Evolutionary conservation across 2,113 vertebrate genomes (phyloP).

Genomic region (Sebastes schlegelii): DNA sequence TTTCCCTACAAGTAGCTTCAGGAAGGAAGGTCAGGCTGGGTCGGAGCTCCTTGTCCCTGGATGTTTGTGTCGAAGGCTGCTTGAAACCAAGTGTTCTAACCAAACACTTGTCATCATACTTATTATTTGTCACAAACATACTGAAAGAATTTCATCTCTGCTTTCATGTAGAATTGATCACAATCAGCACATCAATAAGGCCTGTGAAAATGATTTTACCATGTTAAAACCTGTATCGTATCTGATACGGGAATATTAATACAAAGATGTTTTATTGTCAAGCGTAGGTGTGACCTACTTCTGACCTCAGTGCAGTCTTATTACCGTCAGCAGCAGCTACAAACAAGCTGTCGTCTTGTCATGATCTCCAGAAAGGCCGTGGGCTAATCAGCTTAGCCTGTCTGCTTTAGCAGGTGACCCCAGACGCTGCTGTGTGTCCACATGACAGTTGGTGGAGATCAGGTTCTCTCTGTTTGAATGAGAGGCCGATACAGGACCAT

Average conservation of each 20-base stretch:
- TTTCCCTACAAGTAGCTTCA: neutral
- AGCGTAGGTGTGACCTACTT: conserved; percentile 25
- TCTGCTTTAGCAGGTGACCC: conserved; percentile 70
- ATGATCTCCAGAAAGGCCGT: conserved; percentile 67
- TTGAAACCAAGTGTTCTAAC: neutral
- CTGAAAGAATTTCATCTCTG: neutral
- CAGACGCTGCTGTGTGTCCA: conserved; percentile 37
- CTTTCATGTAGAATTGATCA: neutral
- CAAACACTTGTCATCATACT: neutral
- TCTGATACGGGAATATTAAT: neutral
- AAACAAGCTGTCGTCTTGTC: conserved; percentile 74
- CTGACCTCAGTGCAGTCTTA: conserved; percentile 35
- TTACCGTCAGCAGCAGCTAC: conserved; percentile 33
- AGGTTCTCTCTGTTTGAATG: conserved; percentile 44
- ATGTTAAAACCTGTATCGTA: neutral
- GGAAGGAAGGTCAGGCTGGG: neutral
- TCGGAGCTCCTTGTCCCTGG: neutral
- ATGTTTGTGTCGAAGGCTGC: neutral
- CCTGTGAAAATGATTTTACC: neutral
- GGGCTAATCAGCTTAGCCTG: conserved; percentile 78
- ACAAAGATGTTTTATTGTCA: neutral
- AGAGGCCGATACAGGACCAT: neutral
- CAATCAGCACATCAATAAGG: neutral
- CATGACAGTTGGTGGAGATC: conserved; percentile 64
- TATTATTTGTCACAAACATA: neutral